Base-by-base conservation (phyloP, 2,797 vertebrate species). In the Acrossocheilus wenchowensis region DNA sequence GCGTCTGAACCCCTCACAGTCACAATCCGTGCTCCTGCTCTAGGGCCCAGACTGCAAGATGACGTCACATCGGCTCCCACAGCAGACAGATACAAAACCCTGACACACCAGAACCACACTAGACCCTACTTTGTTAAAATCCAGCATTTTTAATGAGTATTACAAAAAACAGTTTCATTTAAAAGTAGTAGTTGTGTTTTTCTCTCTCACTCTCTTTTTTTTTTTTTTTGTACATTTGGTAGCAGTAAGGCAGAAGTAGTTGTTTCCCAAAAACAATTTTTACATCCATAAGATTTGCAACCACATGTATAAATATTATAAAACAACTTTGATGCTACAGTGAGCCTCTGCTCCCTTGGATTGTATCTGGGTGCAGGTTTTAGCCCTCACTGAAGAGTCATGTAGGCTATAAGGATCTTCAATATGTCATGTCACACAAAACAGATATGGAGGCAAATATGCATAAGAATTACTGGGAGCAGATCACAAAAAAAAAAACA, bases 121-220 rank as follows among this genome's bases (percentile, higher is more conserved):
- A 12, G 21, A 82, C 2, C 41, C 17, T n/a, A 86, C 45, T 78
- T 86, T 90, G 88, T 94, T 95, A 86, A 95, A 96, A 95, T 94
- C 94, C 95, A 95, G 94, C 92, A 95, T 94, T 95, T 87, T 96
- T 95, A 95, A 94, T 96, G 89, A 94, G 94, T 92, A 94, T 94
- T 95, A 95, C 92, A 96, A 96, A 96, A 95, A 72, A 90, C 57
- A 86, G 91, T 86, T 60, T 89, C 50, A 91, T 93, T 94, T 92
- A 93, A 94, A 95, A 95, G 43, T 74, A 68, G 30, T 81, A 30
- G 11, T 81, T 69, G 50, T 39, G 50, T 45, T 30, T 17, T 2
- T 68, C 34, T 50, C 30, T 15, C 43, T 34, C 41, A 34, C 15
- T 45, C 9, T 68, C 1, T 82, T 52, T 91, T 91, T 83, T 90